These are phyloP conservation scores for Callosobruchus maculatus DNA, from an alignment of 2,888 invertebrate species.

Conservation along the genomic window DNA sequence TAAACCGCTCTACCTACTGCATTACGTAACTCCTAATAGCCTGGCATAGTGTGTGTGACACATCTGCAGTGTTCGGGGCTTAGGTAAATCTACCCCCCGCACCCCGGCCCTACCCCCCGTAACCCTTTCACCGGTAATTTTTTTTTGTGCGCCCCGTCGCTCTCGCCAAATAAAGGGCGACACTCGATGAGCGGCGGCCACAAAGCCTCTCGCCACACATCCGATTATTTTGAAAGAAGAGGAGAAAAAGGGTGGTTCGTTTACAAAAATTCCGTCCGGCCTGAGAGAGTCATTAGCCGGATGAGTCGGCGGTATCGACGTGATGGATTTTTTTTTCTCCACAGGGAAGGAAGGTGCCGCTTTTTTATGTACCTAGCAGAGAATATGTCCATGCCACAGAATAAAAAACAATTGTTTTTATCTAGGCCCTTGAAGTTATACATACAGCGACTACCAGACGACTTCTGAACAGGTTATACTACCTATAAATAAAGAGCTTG, in stretches of 20 bases:
- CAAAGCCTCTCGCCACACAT: conserved; percentile 44
- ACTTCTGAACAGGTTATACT: no score
- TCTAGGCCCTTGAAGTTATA: no score
- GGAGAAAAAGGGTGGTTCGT: not conserved
- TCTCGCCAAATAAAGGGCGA: conserved; percentile 42
- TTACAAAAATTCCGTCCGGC: not conserved
- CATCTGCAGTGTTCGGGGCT: not conserved
- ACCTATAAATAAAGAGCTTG: no score
- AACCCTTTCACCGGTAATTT: conserved; percentile 21
- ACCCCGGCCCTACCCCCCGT: conserved; percentile 12
- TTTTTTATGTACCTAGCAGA: no score
- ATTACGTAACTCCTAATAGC: not conserved
- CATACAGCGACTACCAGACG: no score
- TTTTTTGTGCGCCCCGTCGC: conserved; percentile 19
- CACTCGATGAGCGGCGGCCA: conserved; percentile 49
- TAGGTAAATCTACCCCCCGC: not conserved
- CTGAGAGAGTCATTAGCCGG: not conserved
- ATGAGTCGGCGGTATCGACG: not conserved
- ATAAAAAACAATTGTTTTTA: no score
- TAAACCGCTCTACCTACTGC: not conserved
- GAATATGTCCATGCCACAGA: no score
- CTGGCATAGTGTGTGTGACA: not conserved
- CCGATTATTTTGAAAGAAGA: conserved; percentile 5
- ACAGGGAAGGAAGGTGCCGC: not conserved
- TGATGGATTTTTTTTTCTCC: not conserved